Conservation (phyloP, 2,113 vertebrate genomes). For the Cephalopholis sonnerati region DNA sequence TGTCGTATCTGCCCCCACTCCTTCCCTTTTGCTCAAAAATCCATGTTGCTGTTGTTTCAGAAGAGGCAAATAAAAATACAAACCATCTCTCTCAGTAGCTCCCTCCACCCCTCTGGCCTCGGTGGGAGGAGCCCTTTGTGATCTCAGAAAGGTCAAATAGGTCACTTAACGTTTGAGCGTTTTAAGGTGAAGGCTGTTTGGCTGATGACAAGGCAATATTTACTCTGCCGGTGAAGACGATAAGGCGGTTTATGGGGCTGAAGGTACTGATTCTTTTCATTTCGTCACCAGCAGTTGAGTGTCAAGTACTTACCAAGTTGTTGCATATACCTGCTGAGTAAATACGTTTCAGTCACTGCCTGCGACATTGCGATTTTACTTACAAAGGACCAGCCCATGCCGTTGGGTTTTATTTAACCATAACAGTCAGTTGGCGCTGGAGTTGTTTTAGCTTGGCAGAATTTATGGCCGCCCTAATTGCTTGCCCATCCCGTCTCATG, state of each 20-base stretch:
- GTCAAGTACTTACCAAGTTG: too few species aligned
- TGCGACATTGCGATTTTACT: slow-evolving; percentile 7
- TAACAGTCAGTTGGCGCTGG: slow-evolving; percentile 33
- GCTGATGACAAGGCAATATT: slow-evolving; percentile 11
- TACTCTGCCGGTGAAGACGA: background rate
- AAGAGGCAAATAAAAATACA: background rate
- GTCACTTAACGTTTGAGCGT: background rate
- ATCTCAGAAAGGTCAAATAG: slow-evolving; percentile 21
- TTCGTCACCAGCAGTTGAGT: background rate
- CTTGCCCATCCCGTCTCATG: slow-evolving; percentile 24
- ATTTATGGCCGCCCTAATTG: slow-evolving; percentile 71
- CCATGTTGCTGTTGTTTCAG: background rate
- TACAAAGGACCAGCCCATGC: slow-evolving; percentile 8
- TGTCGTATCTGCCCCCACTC: too few species aligned
- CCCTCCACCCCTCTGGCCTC: background rate
- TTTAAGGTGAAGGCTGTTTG: background rate
- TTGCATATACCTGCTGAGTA: background rate
- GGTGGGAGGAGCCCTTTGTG: slow-evolving; percentile 9
- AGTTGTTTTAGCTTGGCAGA: slow-evolving; percentile 45
- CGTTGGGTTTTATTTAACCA: slow-evolving; percentile 55
- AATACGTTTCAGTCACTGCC: background rate
- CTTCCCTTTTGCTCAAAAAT: background rate
- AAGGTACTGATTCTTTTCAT: background rate
- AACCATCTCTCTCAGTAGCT: background rate
- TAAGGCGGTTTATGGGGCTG: background rate